These are phyloP conservation scores for Marisa cornuarietis DNA, from an alignment of 1,140 invertebrate species.

Conservation along the genomic window DNA sequence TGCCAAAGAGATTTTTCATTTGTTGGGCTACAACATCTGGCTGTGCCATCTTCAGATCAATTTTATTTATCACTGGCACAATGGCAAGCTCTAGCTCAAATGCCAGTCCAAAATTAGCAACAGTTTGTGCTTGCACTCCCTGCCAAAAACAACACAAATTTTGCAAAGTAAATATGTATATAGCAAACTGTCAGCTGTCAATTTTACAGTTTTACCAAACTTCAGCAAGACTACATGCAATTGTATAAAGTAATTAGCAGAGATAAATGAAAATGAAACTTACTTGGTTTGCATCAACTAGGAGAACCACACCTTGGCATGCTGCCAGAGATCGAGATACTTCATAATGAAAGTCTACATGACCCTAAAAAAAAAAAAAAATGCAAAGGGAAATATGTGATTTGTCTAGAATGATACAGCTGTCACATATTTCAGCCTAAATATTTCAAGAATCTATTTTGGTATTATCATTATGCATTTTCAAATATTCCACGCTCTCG, in stretches of 20 bases:
- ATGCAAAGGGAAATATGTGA: not conserved
- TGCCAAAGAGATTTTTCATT: conserved; percentile 85
- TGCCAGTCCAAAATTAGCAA: conserved; percentile 95
- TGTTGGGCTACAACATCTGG: conserved; percentile 82
- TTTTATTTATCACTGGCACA: conserved; percentile 96
- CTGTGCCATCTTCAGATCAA: conserved; percentile 91
- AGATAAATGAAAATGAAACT: not conserved
- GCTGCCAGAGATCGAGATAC: conserved; percentile 85
- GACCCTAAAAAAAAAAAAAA: conserved; percentile 72
- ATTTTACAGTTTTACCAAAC: not conserved
- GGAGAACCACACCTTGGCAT: conserved; percentile 92
- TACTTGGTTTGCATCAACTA: conserved; percentile 95
- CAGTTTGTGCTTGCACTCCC: conserved; percentile 96
- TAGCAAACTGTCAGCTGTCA: not conserved
- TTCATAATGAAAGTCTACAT: conserved; percentile 98
- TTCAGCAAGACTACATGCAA: not conserved
- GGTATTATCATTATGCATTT: too few relatives aligned
- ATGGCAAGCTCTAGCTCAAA: conserved; percentile 83
- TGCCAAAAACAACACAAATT: conserved; percentile 39
- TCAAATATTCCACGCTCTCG: too few relatives aligned
- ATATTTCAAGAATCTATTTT: too few relatives aligned
- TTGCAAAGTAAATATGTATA: not conserved
- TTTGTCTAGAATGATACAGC: too few relatives aligned
- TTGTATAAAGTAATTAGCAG: not conserved
- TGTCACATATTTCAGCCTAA: too few relatives aligned